Percentiles rank a stretch among this genome's conserved stretches.
phyloP scores from a whole-genome alignment of 2,797 vertebrate species.

The Eurystomus glaucurus region DNA sequence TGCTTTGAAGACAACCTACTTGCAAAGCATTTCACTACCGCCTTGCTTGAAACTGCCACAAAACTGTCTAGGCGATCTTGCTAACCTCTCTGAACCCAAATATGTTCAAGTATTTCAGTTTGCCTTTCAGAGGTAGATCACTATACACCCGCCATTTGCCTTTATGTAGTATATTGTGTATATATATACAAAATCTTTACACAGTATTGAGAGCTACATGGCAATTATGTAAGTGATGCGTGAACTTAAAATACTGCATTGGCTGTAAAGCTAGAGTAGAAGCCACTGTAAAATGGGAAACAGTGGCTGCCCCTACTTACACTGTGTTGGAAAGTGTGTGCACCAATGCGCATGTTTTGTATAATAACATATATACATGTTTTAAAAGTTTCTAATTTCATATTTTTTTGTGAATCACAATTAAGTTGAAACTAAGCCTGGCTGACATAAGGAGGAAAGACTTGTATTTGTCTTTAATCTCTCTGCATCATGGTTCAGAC shows the following conservation, averaged over 20 bases:
- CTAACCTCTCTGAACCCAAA: neutral
- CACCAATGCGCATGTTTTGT: neutral
- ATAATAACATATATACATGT: neutral
- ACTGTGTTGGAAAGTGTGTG: neutral
- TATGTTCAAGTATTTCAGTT: neutral
- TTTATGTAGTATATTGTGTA: neutral
- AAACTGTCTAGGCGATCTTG: neutral
- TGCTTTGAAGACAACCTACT: neutral
- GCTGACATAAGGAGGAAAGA: slow-evolving; percentile 78
- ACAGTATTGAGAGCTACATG: neutral
- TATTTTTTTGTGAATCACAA: slow-evolving; percentile 18
- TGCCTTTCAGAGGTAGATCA: neutral
- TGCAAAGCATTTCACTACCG: neutral
- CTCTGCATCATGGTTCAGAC: slow-evolving; percentile 81
- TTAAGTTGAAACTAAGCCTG: slow-evolving; percentile 75
- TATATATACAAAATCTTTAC: neutral
- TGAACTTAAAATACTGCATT: slow-evolving; percentile 25
- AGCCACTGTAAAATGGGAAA: slow-evolving; percentile 1
- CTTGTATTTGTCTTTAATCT: slow-evolving; percentile 86
- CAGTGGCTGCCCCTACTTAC: neutral
- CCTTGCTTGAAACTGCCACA: neutral
- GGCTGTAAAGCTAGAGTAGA: neutral
- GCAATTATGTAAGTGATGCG: neutral
- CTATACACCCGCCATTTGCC: neutral
- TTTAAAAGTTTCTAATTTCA: slow-evolving; percentile 45